Base-by-base conservation (phyloP, 2,888 invertebrate species). In the Hydrotaea cyrtoneurina region DNA sequence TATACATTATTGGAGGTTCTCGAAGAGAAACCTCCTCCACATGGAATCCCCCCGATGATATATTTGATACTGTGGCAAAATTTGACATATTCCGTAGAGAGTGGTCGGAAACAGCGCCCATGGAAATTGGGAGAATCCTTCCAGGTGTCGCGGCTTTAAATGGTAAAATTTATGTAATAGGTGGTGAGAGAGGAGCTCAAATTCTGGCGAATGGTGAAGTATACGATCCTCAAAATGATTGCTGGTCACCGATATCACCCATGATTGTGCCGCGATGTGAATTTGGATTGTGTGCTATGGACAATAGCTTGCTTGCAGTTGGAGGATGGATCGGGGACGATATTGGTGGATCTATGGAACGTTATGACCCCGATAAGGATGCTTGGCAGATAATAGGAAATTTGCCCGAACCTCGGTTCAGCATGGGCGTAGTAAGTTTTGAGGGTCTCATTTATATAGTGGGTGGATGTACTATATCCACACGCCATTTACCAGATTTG, bases 251-350 rank as follows among this genome's bases (percentile, higher is more conserved):
- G 86, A 94, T 96, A 88, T 93, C 95, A 7, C 94, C 95, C 13
- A 96, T 97, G 96, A 95, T 95, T 86, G 96, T 96, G 87, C 96
- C 97, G 0, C 94, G 98, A 23, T 98, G 97, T 92, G 98, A 97
- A 91, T 97, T 98, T 91, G 98, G 98, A 0, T 93, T 98, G 85
- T 97, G 97, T 89, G 96, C 96, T 15, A 94, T 96, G 92, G 95
- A 96, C 87, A 97, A 96, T 36, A 95, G 94, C 88, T 93, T 98
- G 82, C 97, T 96, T 91, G 98, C 97, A 0, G 95, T 98, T 88
- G 98, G 98, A 59, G 98, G 98, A 3, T 98, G 98, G 98, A 96
- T 98, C 43, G 98, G 98, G 0, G 96, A 96, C 84, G 97, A 97
- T 90, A 97, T 98, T 91, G 97, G 97, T 0, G 96, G 96, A 26